These are phyloP conservation scores for Lasioglossum villosulum DNA, from an alignment of 2,888 invertebrate genomes.

Conservation along the genomic window DNA sequence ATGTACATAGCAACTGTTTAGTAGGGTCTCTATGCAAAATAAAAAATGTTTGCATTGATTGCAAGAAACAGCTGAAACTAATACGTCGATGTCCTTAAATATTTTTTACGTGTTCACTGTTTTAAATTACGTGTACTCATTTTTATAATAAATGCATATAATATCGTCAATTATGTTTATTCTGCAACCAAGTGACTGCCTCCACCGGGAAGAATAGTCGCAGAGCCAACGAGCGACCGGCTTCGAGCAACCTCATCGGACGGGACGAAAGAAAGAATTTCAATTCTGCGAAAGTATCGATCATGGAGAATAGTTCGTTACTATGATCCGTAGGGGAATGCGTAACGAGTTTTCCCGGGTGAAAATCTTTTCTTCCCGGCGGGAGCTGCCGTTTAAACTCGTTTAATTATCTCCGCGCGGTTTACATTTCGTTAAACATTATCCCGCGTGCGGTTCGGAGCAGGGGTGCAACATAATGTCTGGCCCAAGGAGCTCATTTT, in stretches of 20 bases:
- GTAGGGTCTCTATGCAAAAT: too few relatives aligned
- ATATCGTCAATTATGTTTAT: neutral
- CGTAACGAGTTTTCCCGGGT: slow-evolving; percentile 27
- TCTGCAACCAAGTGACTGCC: neutral
- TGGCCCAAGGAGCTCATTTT: slow-evolving; percentile 55
- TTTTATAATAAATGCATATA: too few relatives aligned
- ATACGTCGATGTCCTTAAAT: too few relatives aligned
- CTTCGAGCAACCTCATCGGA: neutral
- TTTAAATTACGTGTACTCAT: too few relatives aligned
- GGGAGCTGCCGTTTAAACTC: slow-evolving; percentile 33
- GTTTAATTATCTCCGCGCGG: slow-evolving; percentile 42
- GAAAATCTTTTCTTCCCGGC: slow-evolving; percentile 21
- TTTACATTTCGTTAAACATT: slow-evolving; percentile 44
- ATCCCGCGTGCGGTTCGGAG: slow-evolving; percentile 12
- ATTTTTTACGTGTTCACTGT: too few relatives aligned
- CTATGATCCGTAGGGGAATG: slow-evolving; percentile 16
- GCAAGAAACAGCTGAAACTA: too few relatives aligned
- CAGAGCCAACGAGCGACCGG: neutral
- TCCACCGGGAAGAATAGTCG: neutral
- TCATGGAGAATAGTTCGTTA: slow-evolving; percentile 33
- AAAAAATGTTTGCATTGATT: too few relatives aligned
- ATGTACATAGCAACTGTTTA: too few relatives aligned
- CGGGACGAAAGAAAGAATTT: neutral
- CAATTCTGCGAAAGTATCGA: neutral
- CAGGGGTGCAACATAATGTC: slow-evolving; percentile 30